Conservation (phyloP, 2,888 invertebrate genomes). For the Phyllotreta striolata region DNA sequence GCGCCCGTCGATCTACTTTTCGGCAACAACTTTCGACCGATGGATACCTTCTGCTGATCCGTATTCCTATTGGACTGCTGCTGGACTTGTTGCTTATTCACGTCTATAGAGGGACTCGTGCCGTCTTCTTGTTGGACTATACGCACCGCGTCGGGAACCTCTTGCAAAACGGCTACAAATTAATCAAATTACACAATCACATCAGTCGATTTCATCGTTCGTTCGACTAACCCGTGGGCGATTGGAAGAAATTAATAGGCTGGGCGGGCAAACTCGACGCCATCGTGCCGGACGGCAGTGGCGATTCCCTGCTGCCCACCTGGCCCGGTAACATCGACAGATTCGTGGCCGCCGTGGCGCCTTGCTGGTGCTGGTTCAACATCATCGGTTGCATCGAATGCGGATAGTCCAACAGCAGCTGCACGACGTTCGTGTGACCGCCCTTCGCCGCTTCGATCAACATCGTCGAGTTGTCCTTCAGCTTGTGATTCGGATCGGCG, state of each 20-base stretch:
- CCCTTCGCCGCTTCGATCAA: conserved; percentile 98
- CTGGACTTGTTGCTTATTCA: conserved; percentile 53
- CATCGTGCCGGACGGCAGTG: conserved; percentile 53
- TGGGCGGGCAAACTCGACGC: conserved; percentile 56
- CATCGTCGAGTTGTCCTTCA: conserved; percentile 99
- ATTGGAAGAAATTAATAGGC: conserved; percentile 59
- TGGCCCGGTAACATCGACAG: conserved; percentile 58
- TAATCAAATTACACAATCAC: conserved; percentile 1
- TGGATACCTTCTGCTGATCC: conserved; percentile 37
- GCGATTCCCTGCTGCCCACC: conserved; percentile 56
- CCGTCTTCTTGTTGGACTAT: conserved; percentile 64
- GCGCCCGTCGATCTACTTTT: conserved; percentile 64
- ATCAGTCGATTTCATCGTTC: too few species aligned
- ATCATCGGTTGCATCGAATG: conserved; percentile 84
- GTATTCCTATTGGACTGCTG: conserved; percentile 35
- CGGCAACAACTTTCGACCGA: conserved; percentile 61
- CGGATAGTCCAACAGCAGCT: conserved; percentile 93
- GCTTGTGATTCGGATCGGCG: conserved; percentile 94
- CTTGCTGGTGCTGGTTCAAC: conserved; percentile 60
- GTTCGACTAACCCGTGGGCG: conserved; percentile 52
- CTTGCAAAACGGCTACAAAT: conserved; percentile 62
- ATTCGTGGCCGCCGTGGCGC: conserved; percentile 56
- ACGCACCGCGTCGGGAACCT: conserved; percentile 68
- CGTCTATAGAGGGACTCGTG: conserved; percentile 50
- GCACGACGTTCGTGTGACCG: conserved; percentile 95